Percentiles rank a stretch among this genome's conserved stretches.
Evolutionary conservation across 2,797 vertebrate genomes (phyloP).

Genomic region (Euthynnus affinis): DNA sequence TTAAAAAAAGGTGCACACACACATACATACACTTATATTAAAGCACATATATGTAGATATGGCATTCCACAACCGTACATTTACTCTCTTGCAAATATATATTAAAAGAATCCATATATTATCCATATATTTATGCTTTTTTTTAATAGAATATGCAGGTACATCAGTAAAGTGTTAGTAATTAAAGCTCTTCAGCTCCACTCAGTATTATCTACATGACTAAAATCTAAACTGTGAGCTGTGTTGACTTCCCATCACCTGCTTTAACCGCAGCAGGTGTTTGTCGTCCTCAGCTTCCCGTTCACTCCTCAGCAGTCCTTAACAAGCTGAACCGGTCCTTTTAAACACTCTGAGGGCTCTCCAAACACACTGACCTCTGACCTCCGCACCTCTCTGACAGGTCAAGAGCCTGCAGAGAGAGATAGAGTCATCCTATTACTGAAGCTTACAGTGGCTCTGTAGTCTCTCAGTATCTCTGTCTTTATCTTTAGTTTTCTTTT

Average conservation of each 20-base stretch:
- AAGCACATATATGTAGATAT: slow-evolving; percentile 13
- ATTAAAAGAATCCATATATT: too few relatives aligned
- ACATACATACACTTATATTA: slow-evolving; percentile 1
- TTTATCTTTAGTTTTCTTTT: background rate
- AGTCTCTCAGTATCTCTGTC: background rate
- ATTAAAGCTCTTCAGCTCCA: background rate
- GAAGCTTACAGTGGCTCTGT: background rate
- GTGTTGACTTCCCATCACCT: slow-evolving; percentile 19
- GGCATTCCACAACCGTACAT: background rate
- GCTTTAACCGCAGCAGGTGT: slow-evolving; percentile 41
- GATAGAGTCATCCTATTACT: background rate
- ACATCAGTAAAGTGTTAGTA: background rate
- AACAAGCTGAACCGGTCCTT: slow-evolving; percentile 30
- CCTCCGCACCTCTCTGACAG: slow-evolving; percentile 14
- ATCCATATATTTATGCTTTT: too few relatives aligned
- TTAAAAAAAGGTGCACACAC: slow-evolving; percentile 37
- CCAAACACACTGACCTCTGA: slow-evolving; percentile 43
- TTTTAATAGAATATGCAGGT: too few relatives aligned
- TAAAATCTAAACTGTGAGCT: background rate
- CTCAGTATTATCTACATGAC: background rate
- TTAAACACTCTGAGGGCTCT: slow-evolving; percentile 36
- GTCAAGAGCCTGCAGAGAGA: slow-evolving; percentile 31
- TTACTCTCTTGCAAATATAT: background rate
- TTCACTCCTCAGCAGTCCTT: slow-evolving; percentile 29
- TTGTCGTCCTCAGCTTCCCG: slow-evolving; percentile 29